A percentile compares a stretch with the other conserved stretches of the same genome.
These are phyloP conservation scores for Sanderia malayensis DNA, from an alignment of 30 jellyfish, hydroid and myxozoan genomes.

Conservation along the genomic window DNA sequence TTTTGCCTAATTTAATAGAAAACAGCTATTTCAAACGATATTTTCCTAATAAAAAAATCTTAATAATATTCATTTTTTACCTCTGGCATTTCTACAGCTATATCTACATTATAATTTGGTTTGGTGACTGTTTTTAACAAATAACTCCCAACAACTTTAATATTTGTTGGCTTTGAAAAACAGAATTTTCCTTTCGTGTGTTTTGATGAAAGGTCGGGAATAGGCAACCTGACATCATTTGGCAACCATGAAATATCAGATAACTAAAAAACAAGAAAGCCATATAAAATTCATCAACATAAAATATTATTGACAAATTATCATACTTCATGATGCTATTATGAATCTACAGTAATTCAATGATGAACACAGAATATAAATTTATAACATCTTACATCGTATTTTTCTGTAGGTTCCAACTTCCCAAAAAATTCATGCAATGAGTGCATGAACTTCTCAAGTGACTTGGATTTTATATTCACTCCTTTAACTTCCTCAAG, in stretches of 20 bases:
- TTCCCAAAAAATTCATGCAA: constrained; percentile 46
- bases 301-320: too few relatives aligned
- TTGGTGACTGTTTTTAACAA: constrained; percentile 65
- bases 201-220: constrained; percentile 50
- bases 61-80: too few relatives aligned
- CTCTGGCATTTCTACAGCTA: constrained; percentile 81
- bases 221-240: constrained; percentile 51
- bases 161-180: constrained; percentile 60
- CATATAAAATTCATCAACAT: too few relatives aligned
- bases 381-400: constrained; percentile 36
- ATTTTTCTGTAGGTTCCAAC: constrained; percentile 46
- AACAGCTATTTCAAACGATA: too few relatives aligned
- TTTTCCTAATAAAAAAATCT: not conserved
- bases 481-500: constrained; percentile 68
- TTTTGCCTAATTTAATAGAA: too few relatives aligned
- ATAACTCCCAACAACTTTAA: constrained; percentile 82
- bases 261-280: constrained; percentile 25
- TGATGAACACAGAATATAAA: not conserved
- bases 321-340: too few relatives aligned
- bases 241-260: constrained; percentile 62
- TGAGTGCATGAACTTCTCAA: constrained; percentile 61
- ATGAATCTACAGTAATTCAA: not conserved
- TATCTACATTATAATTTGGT: constrained; percentile 63
- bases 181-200: constrained; percentile 74
- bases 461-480: constrained; percentile 40